Conservation (phyloP, 2,113 vertebrate genomes). For the Anolis carolinensis region DNA sequence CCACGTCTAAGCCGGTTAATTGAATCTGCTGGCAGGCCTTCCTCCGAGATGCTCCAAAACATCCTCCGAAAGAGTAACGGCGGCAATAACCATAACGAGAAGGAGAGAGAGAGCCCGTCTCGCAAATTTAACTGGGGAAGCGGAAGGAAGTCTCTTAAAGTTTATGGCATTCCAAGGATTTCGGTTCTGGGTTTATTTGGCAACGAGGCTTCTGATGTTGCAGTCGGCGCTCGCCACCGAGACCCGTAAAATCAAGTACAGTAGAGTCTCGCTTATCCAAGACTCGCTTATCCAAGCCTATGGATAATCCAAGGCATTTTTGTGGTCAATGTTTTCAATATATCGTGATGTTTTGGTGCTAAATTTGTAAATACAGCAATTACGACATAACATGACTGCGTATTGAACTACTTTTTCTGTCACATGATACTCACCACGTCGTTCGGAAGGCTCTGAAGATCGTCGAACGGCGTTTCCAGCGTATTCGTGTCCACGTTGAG, state of each 20-base stretch:
- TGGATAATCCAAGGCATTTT: too few relatives aligned
- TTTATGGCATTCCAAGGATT: slow-evolving; percentile 91
- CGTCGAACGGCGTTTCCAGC: slow-evolving; percentile 93
- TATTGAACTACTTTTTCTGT: too few relatives aligned
- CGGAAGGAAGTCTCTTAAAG: slow-evolving; percentile 91
- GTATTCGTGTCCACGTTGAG: slow-evolving; percentile 98
- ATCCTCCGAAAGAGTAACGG: slow-evolving; percentile 72
- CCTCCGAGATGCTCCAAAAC: slow-evolving; percentile 77
- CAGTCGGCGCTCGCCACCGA: slow-evolving; percentile 87
- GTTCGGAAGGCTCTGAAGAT: slow-evolving; percentile 94
- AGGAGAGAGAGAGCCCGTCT: too few relatives aligned
- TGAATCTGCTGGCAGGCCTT: slow-evolving; percentile 82
- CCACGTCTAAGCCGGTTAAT: slow-evolving; percentile 77
- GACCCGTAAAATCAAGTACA: slow-evolving; percentile 86
- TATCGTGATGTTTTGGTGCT: too few relatives aligned
- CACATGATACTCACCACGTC: slow-evolving; percentile 94
- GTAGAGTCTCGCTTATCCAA: too few relatives aligned
- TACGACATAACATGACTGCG: too few relatives aligned
- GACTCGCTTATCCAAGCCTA: too few relatives aligned
- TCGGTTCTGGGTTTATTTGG: slow-evolving; percentile 82
- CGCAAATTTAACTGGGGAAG: slow-evolving; percentile 84
- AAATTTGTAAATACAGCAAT: too few relatives aligned
- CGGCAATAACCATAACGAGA: not conserved
- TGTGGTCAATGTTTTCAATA: too few relatives aligned
- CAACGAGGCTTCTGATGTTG: slow-evolving; percentile 89